Percentiles rank a stretch among this genome's conserved stretches.
Conservation (phyloP, 2,797 vertebrate species). For the Amblyraja radiata region DNA sequence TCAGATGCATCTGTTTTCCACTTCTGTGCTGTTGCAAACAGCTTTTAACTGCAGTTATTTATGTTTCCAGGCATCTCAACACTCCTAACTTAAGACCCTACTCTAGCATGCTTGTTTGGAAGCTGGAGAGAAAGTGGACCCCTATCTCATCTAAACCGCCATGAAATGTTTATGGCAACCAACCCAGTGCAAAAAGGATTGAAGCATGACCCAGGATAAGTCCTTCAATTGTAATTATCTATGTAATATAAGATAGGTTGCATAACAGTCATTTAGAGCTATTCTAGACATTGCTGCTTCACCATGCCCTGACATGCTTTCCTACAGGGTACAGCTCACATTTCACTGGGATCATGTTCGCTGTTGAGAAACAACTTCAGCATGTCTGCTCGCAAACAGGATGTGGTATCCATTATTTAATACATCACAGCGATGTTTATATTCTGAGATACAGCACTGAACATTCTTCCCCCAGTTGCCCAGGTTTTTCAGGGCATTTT, state of each 20-base stretch:
- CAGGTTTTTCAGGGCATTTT: neutral
- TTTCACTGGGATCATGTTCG: conserved; percentile 52
- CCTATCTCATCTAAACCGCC: conserved; percentile 17
- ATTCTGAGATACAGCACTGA: neutral
- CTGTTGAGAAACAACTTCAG: conserved; percentile 47
- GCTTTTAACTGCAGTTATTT: conserved; percentile 35
- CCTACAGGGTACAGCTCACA: conserved; percentile 37
- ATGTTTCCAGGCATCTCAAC: conserved; percentile 25
- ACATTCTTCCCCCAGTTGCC: neutral
- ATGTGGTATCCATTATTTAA: conserved; percentile 43
- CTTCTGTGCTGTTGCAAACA: neutral
- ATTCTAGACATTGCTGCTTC: conserved; percentile 52
- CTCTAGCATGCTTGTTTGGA: neutral
- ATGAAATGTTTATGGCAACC: conserved; percentile 38
- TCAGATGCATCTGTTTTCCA: conserved; percentile 31
- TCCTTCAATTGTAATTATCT: conserved; percentile 51
- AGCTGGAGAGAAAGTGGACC: neutral
- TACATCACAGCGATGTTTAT: conserved; percentile 18
- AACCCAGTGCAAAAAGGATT: conserved; percentile 42
- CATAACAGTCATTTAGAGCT: conserved; percentile 48
- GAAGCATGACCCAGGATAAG: conserved; percentile 48
- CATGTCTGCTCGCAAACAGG: conserved; percentile 54
- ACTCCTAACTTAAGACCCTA: neutral
- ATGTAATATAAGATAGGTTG: conserved; percentile 50
- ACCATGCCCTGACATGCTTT: conserved; percentile 57